Percentiles rank a stretch among this genome's conserved stretches.
Conservation (phyloP, 92 coral and sea anemone species). For the Porites rus region DNA sequence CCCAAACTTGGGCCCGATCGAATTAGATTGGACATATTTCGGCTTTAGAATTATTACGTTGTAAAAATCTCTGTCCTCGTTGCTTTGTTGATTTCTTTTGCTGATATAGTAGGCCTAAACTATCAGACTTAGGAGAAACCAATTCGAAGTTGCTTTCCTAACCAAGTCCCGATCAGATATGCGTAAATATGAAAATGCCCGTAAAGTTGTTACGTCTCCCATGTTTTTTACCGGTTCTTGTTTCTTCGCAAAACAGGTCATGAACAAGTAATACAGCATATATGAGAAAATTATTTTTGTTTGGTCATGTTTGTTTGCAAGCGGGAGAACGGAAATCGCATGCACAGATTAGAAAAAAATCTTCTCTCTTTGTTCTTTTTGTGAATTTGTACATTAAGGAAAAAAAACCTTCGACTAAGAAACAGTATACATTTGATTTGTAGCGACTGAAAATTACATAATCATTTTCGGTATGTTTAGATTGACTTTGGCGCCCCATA, state of each 20-base stretch:
- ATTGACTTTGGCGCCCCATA: too few relatives aligned
- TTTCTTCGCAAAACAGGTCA: slow-evolving; percentile 33
- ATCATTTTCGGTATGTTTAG: too few relatives aligned
- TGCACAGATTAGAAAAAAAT: too few relatives aligned
- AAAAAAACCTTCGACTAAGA: too few relatives aligned
- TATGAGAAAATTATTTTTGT: background rate
- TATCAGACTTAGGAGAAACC: background rate
- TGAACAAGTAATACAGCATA: slow-evolving; percentile 33
- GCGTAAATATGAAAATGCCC: background rate
- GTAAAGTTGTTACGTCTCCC: background rate
- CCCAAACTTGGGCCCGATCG: slow-evolving; percentile 4
- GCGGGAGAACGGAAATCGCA: background rate
- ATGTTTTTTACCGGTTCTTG: slow-evolving; percentile 30
- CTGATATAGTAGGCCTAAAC: too few relatives aligned
- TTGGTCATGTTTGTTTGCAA: background rate
- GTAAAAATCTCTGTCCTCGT: too few relatives aligned
- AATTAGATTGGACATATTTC: background rate
- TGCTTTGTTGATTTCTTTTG: too few relatives aligned
- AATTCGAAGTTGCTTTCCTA: background rate
- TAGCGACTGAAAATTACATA: too few relatives aligned
- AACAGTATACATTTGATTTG: too few relatives aligned
- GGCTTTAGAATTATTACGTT: too few relatives aligned
- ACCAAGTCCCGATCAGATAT: background rate
- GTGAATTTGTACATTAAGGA: background rate
- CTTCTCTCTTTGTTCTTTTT: background rate